Evolutionary conservation across 1,140 invertebrate species (phyloP).

Genomic region (Bombus haemorrhoidalis): DNA sequence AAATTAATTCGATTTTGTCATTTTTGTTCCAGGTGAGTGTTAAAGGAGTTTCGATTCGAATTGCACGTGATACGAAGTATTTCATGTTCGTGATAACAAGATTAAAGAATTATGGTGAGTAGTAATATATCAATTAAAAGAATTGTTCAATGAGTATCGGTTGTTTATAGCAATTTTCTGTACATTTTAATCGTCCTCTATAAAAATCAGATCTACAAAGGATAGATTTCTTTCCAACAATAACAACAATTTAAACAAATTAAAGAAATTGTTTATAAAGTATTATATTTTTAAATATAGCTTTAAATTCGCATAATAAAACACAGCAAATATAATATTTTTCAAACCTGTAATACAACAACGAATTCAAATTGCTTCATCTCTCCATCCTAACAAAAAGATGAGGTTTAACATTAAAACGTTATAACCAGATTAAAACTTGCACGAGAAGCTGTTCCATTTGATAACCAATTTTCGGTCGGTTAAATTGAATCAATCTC

Average conservation of each 20-base stretch:
- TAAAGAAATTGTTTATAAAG: background rate
- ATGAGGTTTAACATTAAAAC: too few species aligned
- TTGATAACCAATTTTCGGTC: background rate
- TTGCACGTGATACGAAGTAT: background rate
- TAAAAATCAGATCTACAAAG: background rate
- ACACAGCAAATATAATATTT: background rate
- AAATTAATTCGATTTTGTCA: background rate
- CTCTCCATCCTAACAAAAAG: too few species aligned
- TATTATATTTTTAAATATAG: too few species aligned
- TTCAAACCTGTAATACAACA: background rate
- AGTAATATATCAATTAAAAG: background rate
- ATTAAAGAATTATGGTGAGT: background rate
- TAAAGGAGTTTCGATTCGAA: background rate
- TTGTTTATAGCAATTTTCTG: background rate
- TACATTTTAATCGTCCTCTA: background rate
- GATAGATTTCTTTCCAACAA: too few species aligned
- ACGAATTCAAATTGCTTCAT: background rate
- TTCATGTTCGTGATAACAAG: background rate
- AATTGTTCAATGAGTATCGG: background rate
- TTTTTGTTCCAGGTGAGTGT: constrained; percentile 2
- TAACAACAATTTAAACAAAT: background rate
- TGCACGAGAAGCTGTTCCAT: background rate
- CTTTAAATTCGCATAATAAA: background rate
- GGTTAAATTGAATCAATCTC: constrained; percentile 28
- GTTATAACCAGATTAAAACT: background rate